These are phyloP conservation scores for Zaprionus africanus DNA, from an alignment of 1,140 invertebrate species.

Conservation along the genomic window DNA sequence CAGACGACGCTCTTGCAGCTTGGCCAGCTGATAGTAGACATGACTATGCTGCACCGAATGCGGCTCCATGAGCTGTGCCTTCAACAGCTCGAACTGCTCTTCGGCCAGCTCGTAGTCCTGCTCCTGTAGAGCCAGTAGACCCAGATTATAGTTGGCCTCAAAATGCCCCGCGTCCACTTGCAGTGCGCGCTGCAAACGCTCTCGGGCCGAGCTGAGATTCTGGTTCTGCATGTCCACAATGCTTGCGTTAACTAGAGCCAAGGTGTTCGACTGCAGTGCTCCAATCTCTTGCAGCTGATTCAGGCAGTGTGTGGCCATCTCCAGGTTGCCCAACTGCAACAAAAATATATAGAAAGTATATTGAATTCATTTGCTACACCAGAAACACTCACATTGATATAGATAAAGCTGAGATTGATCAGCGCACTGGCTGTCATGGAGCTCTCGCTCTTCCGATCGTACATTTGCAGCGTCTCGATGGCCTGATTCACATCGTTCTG, in stretches of 20 bases:
- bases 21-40: conserved; percentile 94
- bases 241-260: conserved; percentile 95
- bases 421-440: conserved; percentile 94
- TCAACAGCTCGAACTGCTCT: conserved; percentile 90
- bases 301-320: conserved; percentile 93
- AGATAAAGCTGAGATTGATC: conserved; percentile 96
- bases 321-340: conserved; percentile 91
- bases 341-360: background rate
- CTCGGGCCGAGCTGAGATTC: conserved; percentile 90
- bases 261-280: conserved; percentile 90
- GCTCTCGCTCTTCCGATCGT: conserved; percentile 94
- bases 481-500: conserved; percentile 93
- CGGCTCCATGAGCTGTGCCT: conserved; percentile 82
- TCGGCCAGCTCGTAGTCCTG: conserved; percentile 86
- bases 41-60: conserved; percentile 87
- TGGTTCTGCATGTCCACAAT: conserved; percentile 91
- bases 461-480: conserved; percentile 94
- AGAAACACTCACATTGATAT: conserved; percentile 89
- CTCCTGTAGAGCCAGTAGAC: conserved; percentile 91
- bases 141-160: conserved; percentile 96
- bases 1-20: conserved; percentile 88
- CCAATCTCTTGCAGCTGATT: conserved; percentile 90
- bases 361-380: background rate
- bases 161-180: conserved; percentile 93
- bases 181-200: conserved; percentile 91